These are phyloP conservation scores for Lycocerus yunnanus DNA, from an alignment of 2,888 invertebrate species.

Conservation along the genomic window DNA sequence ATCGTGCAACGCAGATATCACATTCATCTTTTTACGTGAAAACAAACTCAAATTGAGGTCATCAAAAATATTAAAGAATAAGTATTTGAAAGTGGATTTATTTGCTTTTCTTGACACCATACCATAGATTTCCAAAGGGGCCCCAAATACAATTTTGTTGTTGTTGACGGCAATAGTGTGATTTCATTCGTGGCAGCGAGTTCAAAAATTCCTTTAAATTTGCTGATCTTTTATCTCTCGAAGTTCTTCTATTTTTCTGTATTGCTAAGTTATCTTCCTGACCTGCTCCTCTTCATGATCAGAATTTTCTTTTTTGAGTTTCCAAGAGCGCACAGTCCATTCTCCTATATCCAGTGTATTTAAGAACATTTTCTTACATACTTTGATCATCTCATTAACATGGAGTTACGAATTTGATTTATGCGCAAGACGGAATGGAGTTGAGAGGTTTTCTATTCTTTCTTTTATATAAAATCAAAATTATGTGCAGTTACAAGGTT, in stretches of 20 bases:
- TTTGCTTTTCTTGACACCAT: conserved; percentile 3
- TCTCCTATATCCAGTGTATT: neutral
- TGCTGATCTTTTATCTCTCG: neutral
- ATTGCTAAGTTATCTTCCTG: no score
- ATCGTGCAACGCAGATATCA: neutral
- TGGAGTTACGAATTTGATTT: neutral
- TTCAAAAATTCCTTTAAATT: neutral
- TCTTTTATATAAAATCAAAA: neutral
- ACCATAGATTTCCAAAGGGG: neutral
- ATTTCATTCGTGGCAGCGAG: neutral
- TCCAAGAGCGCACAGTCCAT: neutral
- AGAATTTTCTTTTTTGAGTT: neutral
- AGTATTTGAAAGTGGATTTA: neutral
- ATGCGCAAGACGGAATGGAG: neutral
- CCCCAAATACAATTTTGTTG: neutral
- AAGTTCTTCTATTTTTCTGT: no score
- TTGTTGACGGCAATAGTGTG: neutral
- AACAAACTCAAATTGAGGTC: neutral
- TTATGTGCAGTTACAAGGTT: neutral
- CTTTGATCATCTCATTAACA: no score
- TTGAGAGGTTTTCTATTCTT: neutral
- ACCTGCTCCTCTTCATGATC: neutral
- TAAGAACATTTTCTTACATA: neutral
- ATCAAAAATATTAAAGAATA: neutral
- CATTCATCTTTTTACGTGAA: neutral